A percentile compares a stretch with the other conserved stretches of the same genome.
phyloP scores from a whole-genome alignment of 2,797 vertebrate genomes.

The Pachyuromys duprasi region DNA sequence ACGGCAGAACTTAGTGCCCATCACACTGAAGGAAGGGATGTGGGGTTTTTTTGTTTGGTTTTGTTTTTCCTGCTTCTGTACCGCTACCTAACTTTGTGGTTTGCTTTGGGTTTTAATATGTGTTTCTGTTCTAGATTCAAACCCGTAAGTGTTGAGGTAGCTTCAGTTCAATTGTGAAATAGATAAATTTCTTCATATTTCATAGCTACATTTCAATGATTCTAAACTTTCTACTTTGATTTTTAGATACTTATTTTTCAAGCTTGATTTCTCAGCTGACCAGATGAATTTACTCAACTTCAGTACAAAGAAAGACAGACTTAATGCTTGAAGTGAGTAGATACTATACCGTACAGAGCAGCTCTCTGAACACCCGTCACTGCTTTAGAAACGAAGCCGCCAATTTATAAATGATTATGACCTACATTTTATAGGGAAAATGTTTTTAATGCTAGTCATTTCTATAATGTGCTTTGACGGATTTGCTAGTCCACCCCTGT shows the following conservation, averaged over 20 bases:
- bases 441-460: slow-evolving; percentile 92
- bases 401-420: slow-evolving; percentile 90
- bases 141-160: slow-evolving; percentile 83
- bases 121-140: slow-evolving; percentile 81
- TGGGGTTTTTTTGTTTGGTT: not conserved
- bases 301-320: slow-evolving; percentile 85
- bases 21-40: slow-evolving; percentile 86
- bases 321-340: slow-evolving; percentile 87
- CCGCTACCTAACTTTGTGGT: slow-evolving; percentile 81
- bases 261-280: slow-evolving; percentile 83
- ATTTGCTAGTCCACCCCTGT: slow-evolving; percentile 92
- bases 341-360: slow-evolving; percentile 87
- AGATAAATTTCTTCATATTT: slow-evolving; percentile 84
- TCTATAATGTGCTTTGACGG: slow-evolving; percentile 91
- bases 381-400: slow-evolving; percentile 86
- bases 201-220: slow-evolving; percentile 84
- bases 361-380: slow-evolving; percentile 87
- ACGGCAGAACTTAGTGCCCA: slow-evolving; percentile 85
- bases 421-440: slow-evolving; percentile 90
- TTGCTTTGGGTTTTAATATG: slow-evolving; percentile 80
- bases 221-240: slow-evolving; percentile 83
- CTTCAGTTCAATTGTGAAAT: slow-evolving; percentile 84
- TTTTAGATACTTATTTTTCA: slow-evolving; percentile 86
- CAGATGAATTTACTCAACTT: slow-evolving; percentile 87
- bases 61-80: slow-evolving; percentile 83